Conservation (phyloP, 2,888 invertebrate species). For the Dinocampus coccinellae region DNA sequence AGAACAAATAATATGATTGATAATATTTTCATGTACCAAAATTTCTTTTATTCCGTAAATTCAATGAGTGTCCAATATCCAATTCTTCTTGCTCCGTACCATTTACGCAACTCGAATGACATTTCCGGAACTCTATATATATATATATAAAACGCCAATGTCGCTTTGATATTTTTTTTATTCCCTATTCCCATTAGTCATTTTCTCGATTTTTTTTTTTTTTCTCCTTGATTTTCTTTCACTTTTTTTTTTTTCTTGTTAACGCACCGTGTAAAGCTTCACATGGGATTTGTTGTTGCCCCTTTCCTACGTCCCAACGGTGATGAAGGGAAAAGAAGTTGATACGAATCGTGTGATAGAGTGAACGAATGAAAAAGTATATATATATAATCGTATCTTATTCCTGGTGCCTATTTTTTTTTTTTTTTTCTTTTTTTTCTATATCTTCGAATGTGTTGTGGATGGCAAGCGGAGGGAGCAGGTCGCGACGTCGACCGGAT, state of each 20-base stretch:
- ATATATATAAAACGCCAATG: no score
- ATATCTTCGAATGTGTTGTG: constrained; percentile 17
- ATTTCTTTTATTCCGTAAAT: no score
- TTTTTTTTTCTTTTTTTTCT: no score
- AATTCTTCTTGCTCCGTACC: no score
- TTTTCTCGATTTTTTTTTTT: neutral
- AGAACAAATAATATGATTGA: no score
- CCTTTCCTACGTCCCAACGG: constrained; percentile 4
- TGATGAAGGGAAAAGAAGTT: constrained; percentile 4
- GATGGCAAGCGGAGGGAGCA: neutral
- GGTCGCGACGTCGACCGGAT: constrained; percentile 50
- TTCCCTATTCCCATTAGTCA: no score
- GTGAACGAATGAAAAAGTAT: neutral
- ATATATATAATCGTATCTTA: constrained; percentile 10
- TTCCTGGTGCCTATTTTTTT: constrained; percentile 12
- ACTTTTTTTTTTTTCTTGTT: neutral
- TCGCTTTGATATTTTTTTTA: no score
- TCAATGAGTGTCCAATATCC: no score
- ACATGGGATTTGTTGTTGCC: neutral
- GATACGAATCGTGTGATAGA: neutral
- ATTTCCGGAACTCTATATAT: no score
- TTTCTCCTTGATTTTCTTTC: no score
- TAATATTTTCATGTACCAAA: no score
- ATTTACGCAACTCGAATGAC: no score
- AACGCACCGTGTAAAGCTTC: neutral